phyloP scores from a whole-genome alignment of 2,888 invertebrate species.

The Arrhopalites spinosus region DNA sequence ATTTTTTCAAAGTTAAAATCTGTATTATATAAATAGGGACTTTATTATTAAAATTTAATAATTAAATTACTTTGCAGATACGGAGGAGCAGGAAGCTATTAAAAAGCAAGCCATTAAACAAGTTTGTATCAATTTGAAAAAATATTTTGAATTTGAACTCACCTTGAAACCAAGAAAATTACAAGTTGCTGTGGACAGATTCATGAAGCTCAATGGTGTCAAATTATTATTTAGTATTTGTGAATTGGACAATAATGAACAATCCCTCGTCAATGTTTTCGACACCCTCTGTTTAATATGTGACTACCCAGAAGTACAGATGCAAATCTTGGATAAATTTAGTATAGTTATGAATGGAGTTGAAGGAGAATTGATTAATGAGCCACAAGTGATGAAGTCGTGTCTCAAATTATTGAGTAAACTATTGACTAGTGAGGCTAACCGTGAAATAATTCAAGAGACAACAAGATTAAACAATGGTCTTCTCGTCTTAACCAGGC shows the following conservation, averaged over 20 bases:
- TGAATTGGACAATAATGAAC: slow-evolving; percentile 27
- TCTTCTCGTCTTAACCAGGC: slow-evolving; percentile 74
- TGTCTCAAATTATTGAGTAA: slow-evolving; percentile 23
- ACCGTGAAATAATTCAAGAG: slow-evolving; percentile 62
- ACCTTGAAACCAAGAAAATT: slow-evolving; percentile 29
- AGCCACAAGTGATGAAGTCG: slow-evolving; percentile 61
- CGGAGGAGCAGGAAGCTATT: slow-evolving; percentile 32
- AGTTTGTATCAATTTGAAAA: slow-evolving; percentile 54
- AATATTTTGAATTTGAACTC: slow-evolving; percentile 48
- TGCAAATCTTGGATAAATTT: slow-evolving; percentile 33
- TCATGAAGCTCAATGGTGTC: slow-evolving; percentile 30
- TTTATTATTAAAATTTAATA: too few species aligned
- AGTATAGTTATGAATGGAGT: slow-evolving; percentile 84
- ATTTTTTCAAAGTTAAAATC: too few species aligned
- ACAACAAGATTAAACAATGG: slow-evolving; percentile 92
- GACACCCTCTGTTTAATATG: slow-evolving; percentile 29
- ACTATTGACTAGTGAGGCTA: slow-evolving; percentile 27
- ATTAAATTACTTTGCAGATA: not conserved
- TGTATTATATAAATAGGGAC: too few species aligned
- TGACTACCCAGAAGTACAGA: slow-evolving; percentile 22
- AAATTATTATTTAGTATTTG: slow-evolving; percentile 30
- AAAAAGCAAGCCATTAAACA: slow-evolving; percentile 42
- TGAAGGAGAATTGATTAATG: slow-evolving; percentile 87
- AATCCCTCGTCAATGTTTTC: slow-evolving; percentile 31
- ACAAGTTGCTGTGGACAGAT: slow-evolving; percentile 25